Evolutionary conservation across 2,113 vertebrate species (phyloP).

Genomic region (Pterocles burchelli): DNA sequence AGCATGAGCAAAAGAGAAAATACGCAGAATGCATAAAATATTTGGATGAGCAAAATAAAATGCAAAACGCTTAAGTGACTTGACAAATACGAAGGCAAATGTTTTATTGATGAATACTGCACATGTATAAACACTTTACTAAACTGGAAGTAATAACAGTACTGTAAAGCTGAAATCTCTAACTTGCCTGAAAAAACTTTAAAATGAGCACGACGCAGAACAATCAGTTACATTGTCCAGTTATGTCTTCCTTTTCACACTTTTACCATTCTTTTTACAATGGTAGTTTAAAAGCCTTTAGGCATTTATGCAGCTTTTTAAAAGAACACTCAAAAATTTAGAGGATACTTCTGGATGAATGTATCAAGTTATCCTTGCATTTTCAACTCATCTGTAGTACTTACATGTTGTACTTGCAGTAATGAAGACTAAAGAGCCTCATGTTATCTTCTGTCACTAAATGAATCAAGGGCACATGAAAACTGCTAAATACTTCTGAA

Average conservation of each 20-base stretch:
- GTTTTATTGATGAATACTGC: constrained; percentile 43
- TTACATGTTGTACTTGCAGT: constrained; percentile 44
- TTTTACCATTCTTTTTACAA: constrained; percentile 61
- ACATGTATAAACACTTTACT: constrained; percentile 5
- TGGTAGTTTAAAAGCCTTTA: constrained; percentile 65
- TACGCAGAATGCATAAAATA: background rate
- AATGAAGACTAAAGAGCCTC: constrained; percentile 39
- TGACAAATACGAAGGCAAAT: constrained; percentile 21
- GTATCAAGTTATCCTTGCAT: constrained; percentile 32
- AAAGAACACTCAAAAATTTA: constrained; percentile 68
- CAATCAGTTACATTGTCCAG: background rate
- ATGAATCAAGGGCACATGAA: background rate
- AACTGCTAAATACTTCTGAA: constrained; percentile 34
- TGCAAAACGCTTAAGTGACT: background rate
- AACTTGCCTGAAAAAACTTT: constrained; percentile 34
- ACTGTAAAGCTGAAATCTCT: background rate
- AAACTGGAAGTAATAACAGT: constrained; percentile 24
- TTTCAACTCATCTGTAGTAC: constrained; percentile 43
- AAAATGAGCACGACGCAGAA: constrained; percentile 36
- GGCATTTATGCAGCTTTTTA: constrained; percentile 41
- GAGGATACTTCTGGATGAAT: constrained; percentile 56
- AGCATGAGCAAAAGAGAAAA: background rate
- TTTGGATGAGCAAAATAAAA: constrained; percentile 14
- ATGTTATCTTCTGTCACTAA: constrained; percentile 6
- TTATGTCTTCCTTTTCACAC: constrained; percentile 23